Base-by-base conservation (phyloP, 1,140 invertebrate species). In the Cyrtorhinus lividipennis region DNA sequence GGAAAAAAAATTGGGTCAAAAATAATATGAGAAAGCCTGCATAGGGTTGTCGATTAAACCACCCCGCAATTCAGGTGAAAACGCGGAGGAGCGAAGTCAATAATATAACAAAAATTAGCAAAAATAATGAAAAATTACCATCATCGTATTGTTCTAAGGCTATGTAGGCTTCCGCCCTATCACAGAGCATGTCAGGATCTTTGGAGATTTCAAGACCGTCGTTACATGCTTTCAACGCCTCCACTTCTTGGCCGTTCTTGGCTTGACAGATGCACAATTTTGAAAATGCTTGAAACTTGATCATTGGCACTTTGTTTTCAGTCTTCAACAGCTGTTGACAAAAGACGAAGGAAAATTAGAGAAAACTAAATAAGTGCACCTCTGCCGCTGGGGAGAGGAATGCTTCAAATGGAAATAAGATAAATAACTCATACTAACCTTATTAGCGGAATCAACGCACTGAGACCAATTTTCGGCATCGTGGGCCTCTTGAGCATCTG, bases 111-210 rank as follows among this genome's bases (percentile, higher is more conserved):
- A n/a, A n/a, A n/a, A n/a, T n/a, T n/a, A n/a, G n/a, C n/a, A n/a
- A n/a, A n/a, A n/a, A n/a, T n/a, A n/a, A n/a, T n/a, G n/a, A n/a
- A 38, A 15, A 38, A 5, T 74, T 72, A 91, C 88, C 90, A 80
- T 95, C 90, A 69, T 96, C 91, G 73, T 83, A 98, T 80, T 95
- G 83, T 73, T 98, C 95, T 53, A 85, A 84, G 2, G 82, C 79
- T 24, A 98, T 77, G 73, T 95, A 87, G 15, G 93, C 92, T 70
- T 99, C 95, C 0, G 87, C 97, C 68, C 87, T 81, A 75, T 98
- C 91, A 74, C 92, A 95, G 56, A 92, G 80, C 27, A 91, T 74
- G 64, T 87, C 80, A 1, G 88, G 76, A 72, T 93, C 88, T 64
- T 85, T 80, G 67, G 83, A 80, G 62, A 92, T 80, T 62, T 86